Evolutionary conservation across 1,140 invertebrate genomes (phyloP).

Genomic region (Cydia pomonella): DNA sequence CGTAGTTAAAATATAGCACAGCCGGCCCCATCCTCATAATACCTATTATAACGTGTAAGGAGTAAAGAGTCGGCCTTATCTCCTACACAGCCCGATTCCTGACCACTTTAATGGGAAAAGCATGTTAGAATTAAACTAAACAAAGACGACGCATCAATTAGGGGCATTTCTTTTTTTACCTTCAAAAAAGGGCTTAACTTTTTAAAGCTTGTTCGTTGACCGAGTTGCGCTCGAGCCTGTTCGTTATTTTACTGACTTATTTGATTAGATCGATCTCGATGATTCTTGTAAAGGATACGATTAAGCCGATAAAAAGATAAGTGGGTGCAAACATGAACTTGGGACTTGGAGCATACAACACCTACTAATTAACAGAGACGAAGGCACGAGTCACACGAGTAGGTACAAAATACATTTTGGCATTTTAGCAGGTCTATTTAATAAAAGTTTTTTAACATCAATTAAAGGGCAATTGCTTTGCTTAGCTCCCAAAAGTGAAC

Average conservation of each 20-base stretch:
- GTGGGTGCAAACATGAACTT: slow-evolving; percentile 63
- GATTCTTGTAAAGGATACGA: slow-evolving; percentile 77
- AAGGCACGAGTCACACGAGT: too few relatives aligned
- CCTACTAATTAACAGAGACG: slow-evolving; percentile 25
- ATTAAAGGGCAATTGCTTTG: not conserved
- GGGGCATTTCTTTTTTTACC: slow-evolving; percentile 63
- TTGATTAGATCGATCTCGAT: slow-evolving; percentile 78
- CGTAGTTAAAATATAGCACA: slow-evolving; percentile 61
- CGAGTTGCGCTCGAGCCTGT: slow-evolving; percentile 62
- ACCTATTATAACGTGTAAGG: slow-evolving; percentile 74
- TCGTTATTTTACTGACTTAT: slow-evolving; percentile 73
- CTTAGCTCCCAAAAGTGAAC: not conserved
- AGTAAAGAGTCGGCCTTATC: slow-evolving; percentile 77
- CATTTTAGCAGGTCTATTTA: not conserved
- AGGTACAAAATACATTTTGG: not conserved
- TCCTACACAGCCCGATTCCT: slow-evolving; percentile 73
- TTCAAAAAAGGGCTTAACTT: slow-evolving; percentile 73
- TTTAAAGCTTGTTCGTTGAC: slow-evolving; percentile 73
- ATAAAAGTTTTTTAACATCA: not conserved
- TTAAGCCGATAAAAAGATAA: slow-evolving; percentile 76
- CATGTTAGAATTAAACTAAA: slow-evolving; percentile 81
- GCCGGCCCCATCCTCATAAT: slow-evolving; percentile 65
- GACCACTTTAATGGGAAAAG: slow-evolving; percentile 80
- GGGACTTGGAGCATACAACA: not conserved
- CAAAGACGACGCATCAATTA: slow-evolving; percentile 80